Evolutionary conservation across 2,888 invertebrate species (phyloP), one percentile per base, ranked within the genome.

Genomic region (Esperia sulphurella): DNA sequence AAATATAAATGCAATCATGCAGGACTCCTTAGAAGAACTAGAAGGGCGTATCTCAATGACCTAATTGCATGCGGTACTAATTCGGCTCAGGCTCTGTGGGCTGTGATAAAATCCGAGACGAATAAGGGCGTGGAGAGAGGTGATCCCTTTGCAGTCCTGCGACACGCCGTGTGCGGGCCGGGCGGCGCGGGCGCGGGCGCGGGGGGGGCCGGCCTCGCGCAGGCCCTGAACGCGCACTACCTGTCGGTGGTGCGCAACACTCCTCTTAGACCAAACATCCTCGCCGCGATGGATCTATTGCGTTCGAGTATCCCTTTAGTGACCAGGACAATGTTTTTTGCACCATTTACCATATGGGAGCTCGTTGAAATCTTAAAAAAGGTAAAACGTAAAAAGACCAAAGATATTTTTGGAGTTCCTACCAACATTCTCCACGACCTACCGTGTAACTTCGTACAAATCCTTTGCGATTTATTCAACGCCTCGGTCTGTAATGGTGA

Each of bases 231-330:
- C 33, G 13, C 33, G n/a, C 30, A 41, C 35, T 46, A 46, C 33
- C 38, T 50, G 9, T 46, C 40, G 3, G 40, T 49, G 21, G 43
- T 46, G 31, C 30, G 33, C 7, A 40, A 46, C 41, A 46, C 41
- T 7, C 33, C 46, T n/a, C 14, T 30, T 1, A 30, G 41, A 12
- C 46, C 46, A 14, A 12, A 39, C 14, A 8, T 39, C 3, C 14
- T 3, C 0, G 30, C n/a, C 1, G 45, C 45, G 5, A 39, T 45
- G 45, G 6, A 5, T 1, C 8, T 30, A 10, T 10, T 38, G 38
- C 45, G 39, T 3, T 0, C 9, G 0, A 12, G 1, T 4, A 39
- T 35, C 7, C 40, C 30, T 1, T 9, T 12, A 4, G 12, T 31
- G 6, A 3, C 10, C 4, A 21, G 3, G 0, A 13, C 39, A 3